phyloP scores from a whole-genome alignment of 2,888 invertebrate genomes.

The Phyllotreta cruciferae region DNA sequence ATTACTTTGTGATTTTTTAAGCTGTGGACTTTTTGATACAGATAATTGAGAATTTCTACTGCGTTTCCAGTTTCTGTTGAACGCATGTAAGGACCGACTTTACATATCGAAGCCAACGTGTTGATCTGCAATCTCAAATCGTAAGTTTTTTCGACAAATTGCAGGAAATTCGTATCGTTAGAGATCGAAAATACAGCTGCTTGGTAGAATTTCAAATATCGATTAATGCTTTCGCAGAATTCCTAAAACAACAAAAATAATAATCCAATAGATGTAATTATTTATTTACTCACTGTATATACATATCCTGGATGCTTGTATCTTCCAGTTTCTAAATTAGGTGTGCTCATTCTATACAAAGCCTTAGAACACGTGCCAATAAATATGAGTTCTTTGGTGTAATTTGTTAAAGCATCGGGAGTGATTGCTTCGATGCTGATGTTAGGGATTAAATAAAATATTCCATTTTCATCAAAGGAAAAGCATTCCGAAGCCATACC shows the following conservation, averaged over 20 bases:
- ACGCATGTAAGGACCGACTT: conserved; percentile 57
- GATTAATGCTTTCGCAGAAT: conserved; percentile 67
- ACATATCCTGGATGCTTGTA: conserved; percentile 54
- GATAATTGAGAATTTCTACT: conserved; percentile 69
- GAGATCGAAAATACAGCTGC: conserved; percentile 56
- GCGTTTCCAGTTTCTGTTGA: conserved; percentile 59
- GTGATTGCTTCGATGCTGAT: conserved; percentile 53
- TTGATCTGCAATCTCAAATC: conserved; percentile 64
- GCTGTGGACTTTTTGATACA: conserved; percentile 69
- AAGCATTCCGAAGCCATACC: conserved; percentile 56
- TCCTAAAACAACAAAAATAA: conserved; percentile 61
- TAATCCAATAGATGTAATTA: neutral
- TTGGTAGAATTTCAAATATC: conserved; percentile 68
- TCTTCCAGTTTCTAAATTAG: conserved; percentile 48
- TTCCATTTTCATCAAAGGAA: conserved; percentile 45
- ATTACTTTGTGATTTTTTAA: conserved; percentile 66
- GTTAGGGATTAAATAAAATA: conserved; percentile 49
- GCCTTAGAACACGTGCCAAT: conserved; percentile 55
- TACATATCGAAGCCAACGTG: conserved; percentile 65
- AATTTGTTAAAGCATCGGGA: conserved; percentile 48
- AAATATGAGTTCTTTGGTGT: conserved; percentile 52
- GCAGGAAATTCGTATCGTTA: conserved; percentile 49
- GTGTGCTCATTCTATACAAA: conserved; percentile 51
- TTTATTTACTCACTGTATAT: conserved; percentile 49
- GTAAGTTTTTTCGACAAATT: conserved; percentile 58